phyloP scores from a whole-genome alignment of 2,113 vertebrate genomes.

The Oncorhynchus gorbuscha region DNA sequence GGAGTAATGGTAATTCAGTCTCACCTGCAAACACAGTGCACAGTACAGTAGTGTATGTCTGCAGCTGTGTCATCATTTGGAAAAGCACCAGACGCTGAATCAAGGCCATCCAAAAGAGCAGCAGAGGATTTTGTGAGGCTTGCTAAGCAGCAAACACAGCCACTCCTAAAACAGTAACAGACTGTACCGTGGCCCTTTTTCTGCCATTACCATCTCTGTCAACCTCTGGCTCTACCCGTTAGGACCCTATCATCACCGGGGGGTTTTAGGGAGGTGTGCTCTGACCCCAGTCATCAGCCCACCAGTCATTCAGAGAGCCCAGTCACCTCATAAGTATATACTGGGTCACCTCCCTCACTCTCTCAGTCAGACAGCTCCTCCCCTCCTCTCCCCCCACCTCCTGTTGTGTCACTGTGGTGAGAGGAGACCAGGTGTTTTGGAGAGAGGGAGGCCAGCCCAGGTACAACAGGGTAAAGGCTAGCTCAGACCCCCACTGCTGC shows the following conservation, averaged over 20 bases:
- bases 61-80: background rate
- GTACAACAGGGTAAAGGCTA: slow-evolving; percentile 61
- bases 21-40: background rate
- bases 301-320: background rate
- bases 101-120: background rate
- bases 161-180: background rate
- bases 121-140: no score
- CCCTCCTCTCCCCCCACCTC: no score
- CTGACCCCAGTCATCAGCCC: background rate
- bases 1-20: no score
- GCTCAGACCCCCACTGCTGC: slow-evolving; percentile 55
- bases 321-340: no score
- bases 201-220: background rate
- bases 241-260: background rate
- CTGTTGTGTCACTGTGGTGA: slow-evolving; percentile 2
- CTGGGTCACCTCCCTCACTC: no score
- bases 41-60: background rate
- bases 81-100: background rate
- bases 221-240: background rate
- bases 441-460: slow-evolving; percentile 40
- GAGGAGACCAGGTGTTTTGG: slow-evolving; percentile 54
- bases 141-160: background rate
- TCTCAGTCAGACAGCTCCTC: background rate
- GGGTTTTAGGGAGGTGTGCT: background rate
- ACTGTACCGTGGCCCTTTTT: background rate